These are phyloP conservation scores for Diogma glabrata DNA, from an alignment of 2,888 invertebrate genomes.

Conservation along the genomic window DNA sequence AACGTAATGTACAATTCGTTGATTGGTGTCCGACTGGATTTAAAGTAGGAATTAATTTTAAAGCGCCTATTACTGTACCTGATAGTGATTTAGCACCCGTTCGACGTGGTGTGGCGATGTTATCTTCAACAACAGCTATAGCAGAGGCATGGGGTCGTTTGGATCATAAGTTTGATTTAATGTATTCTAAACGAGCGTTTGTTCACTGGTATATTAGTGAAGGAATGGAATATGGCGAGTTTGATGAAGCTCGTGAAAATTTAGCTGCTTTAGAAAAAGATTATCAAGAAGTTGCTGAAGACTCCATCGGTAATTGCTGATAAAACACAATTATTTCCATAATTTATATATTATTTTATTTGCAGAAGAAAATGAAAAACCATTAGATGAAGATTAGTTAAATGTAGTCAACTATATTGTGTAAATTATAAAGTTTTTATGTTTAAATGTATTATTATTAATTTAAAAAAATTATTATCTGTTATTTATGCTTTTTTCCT, in stretches of 20 bases:
- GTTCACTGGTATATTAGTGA: slow-evolving; percentile 74
- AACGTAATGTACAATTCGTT: slow-evolving; percentile 72
- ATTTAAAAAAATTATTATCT: too few relatives aligned
- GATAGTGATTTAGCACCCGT: slow-evolving; percentile 66
- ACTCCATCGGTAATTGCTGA: slow-evolving; percentile 11
- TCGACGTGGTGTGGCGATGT: slow-evolving; percentile 74
- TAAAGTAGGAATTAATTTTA: slow-evolving; percentile 67
- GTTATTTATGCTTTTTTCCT: too few relatives aligned
- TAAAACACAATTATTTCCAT: too few relatives aligned
- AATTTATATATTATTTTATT: too few relatives aligned
- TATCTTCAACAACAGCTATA: slow-evolving; percentile 80
- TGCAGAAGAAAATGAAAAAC: too few relatives aligned
- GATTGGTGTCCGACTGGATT: slow-evolving; percentile 88
- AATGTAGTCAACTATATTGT: too few relatives aligned
- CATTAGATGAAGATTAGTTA: too few relatives aligned
- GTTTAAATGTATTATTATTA: too few relatives aligned
- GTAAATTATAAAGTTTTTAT: too few relatives aligned
- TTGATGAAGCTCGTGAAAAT: slow-evolving; percentile 34
- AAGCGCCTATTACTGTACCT: slow-evolving; percentile 59
- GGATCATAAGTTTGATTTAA: slow-evolving; percentile 88
- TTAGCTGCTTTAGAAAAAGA: slow-evolving; percentile 29
- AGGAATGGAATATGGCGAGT: slow-evolving; percentile 37
- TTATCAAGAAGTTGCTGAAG: slow-evolving; percentile 31
- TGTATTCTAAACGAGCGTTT: slow-evolving; percentile 88
- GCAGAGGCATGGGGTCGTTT: slow-evolving; percentile 82